A percentile compares a stretch with the other conserved stretches of the same genome.
phyloP scores from a whole-genome alignment of 2,888 invertebrate species.

The Lasiommata megera region DNA sequence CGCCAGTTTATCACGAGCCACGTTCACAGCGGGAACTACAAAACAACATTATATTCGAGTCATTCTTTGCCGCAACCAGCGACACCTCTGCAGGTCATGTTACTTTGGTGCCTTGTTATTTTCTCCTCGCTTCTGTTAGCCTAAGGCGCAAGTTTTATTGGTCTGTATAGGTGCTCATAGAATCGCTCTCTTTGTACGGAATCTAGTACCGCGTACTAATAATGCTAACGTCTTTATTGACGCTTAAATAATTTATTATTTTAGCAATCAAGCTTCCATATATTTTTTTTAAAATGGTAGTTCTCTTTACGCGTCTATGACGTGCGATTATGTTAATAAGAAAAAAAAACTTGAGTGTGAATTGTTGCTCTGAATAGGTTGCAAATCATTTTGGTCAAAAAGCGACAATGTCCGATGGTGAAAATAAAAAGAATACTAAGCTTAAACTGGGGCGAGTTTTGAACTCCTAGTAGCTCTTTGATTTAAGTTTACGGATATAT shows the following conservation, averaged over 20 bases:
- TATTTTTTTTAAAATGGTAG: too few species aligned
- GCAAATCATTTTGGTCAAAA: too few species aligned
- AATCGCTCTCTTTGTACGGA: constrained; percentile 46
- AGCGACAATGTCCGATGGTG: too few species aligned
- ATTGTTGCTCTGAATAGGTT: too few species aligned
- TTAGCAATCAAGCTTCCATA: not conserved
- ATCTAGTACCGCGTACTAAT: constrained; percentile 29
- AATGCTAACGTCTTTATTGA: constrained; percentile 50
- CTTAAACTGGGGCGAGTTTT: too few species aligned
- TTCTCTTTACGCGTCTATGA: too few species aligned
- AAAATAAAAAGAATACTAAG: too few species aligned
- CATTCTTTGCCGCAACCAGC: constrained; percentile 29
- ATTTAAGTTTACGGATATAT: too few species aligned
- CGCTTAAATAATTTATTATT: not conserved
- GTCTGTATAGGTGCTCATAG: constrained; percentile 53
- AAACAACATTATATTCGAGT: constrained; percentile 15
- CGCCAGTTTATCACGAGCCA: constrained; percentile 45
- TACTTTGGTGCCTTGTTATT: constrained; percentile 43
- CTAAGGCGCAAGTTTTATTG: constrained; percentile 56
- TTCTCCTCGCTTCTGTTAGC: constrained; percentile 67
- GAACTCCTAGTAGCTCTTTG: too few species aligned
- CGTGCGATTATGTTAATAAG: too few species aligned
- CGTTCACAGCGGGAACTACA: constrained; percentile 35
- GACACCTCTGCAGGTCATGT: constrained; percentile 40
- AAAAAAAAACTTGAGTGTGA: too few species aligned